Evolutionary conservation across 2,888 invertebrate species (phyloP).

Genomic region (Microplitis manilae): DNA sequence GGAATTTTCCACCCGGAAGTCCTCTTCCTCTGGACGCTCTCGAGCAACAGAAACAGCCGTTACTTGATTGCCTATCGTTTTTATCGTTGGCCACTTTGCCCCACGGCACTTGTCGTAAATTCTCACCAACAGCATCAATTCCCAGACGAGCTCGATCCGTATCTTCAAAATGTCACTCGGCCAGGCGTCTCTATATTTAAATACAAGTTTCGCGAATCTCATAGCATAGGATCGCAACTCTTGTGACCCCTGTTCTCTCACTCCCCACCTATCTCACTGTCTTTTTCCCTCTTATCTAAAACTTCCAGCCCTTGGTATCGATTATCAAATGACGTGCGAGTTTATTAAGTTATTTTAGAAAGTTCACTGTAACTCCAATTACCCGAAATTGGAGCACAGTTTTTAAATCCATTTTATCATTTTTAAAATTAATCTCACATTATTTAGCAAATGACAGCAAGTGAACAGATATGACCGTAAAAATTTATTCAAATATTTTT

Average conservation of each 20-base stretch:
- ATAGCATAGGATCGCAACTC: too few species aligned
- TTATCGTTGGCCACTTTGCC: neutral
- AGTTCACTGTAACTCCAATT: conserved; percentile 5
- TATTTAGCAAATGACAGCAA: too few species aligned
- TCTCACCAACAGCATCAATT: neutral
- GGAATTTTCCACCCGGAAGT: too few species aligned
- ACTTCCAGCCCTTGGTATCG: conserved; percentile 2
- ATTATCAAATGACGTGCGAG: neutral
- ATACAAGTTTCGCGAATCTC: conserved; percentile 45
- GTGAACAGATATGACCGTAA: neutral
- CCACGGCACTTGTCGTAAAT: neutral
- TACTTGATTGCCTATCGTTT: neutral
- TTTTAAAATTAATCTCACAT: too few species aligned
- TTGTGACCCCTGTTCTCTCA: too few species aligned
- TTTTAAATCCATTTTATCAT: too few species aligned
- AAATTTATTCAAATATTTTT: neutral
- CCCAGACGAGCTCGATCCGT: conserved; percentile 55
- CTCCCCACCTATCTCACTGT: neutral
- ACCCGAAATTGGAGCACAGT: neutral
- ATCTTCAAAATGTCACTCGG: conserved; percentile 68
- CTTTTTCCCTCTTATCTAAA: too few species aligned
- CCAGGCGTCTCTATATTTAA: conserved; percentile 59
- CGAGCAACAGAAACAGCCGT: too few species aligned
- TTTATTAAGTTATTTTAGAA: neutral
- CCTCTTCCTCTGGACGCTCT: neutral